Percentiles rank a stretch among this genome's conserved stretches.
Evolutionary conservation across 2,797 vertebrate genomes (phyloP).

Genomic region (Manis pentadactyla): DNA sequence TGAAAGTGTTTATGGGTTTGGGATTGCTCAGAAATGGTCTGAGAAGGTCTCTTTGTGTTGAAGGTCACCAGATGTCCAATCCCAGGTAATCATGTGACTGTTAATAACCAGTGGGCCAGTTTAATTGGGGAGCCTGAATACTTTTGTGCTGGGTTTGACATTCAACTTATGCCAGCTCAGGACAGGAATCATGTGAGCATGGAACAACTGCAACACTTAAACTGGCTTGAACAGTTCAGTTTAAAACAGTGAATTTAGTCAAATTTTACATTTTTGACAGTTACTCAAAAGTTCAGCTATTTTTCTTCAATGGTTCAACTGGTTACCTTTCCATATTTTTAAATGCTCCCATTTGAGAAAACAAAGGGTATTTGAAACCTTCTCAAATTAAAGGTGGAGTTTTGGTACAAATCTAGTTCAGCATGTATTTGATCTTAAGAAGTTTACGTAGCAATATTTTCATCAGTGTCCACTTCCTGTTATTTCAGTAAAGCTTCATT

Average conservation of each 20-base stretch:
- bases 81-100: not conserved
- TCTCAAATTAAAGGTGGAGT: not conserved
- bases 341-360: not conserved
- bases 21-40: not conserved
- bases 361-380: not conserved
- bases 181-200: not conserved
- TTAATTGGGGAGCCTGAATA: too few species aligned
- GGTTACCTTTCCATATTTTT: not conserved
- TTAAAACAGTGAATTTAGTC: not conserved
- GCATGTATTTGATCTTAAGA: not conserved
- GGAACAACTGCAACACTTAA: not conserved
- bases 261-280: not conserved
- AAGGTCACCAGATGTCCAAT: not conserved
- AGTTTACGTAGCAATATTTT: not conserved
- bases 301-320: not conserved
- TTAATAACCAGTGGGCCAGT: not conserved
- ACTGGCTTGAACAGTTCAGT: not conserved
- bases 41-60: not conserved
- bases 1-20: not conserved
- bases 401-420: not conserved
- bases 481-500: not conserved
- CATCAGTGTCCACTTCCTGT: not conserved
- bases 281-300: not conserved
- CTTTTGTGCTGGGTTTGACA: not conserved
- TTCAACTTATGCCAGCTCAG: too few species aligned